Conservation (phyloP, 2,113 vertebrate species). For the Phyllopteryx taeniolatus region DNA sequence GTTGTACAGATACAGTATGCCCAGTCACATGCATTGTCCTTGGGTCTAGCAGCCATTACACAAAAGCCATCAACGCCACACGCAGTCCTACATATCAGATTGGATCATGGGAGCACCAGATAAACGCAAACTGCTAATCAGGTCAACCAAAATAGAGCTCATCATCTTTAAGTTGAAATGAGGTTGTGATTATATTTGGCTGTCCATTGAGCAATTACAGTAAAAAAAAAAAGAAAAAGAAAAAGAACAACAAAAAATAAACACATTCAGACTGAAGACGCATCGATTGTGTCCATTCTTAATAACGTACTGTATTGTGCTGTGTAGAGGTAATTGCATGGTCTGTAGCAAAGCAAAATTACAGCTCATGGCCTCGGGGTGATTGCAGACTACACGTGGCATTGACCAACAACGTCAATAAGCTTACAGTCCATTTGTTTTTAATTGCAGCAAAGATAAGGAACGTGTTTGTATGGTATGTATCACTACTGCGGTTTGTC, state of each 20-base stretch:
- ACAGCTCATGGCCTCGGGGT: conserved; percentile 15
- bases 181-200: conserved; percentile 66
- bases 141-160: conserved; percentile 67
- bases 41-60: conserved; percentile 32
- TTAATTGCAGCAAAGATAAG: not conserved
- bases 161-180: conserved; percentile 64
- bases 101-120: conserved; percentile 50
- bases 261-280: conserved; percentile 28
- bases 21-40: conserved; percentile 11
- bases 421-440: not conserved
- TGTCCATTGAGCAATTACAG: conserved; percentile 50
- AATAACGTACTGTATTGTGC: conserved; percentile 19
- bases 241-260: too few species aligned
- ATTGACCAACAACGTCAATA: conserved; percentile 27
- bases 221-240: conserved; percentile 7
- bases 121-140: conserved; percentile 61
- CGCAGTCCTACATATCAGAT: conserved; percentile 43
- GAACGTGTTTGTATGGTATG: not conserved
- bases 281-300: conserved; percentile 26
- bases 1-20: not conserved
- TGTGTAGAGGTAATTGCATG: conserved; percentile 31
- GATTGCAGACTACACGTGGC: conserved; percentile 16
- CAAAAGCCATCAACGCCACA: conserved; percentile 18
- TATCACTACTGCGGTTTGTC: not conserved
- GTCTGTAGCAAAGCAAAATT: conserved; percentile 33